Evolutionary conservation across 2,888 invertebrate species (phyloP), one percentile per base, ranked within the genome.

Genomic region (Leucozona laternaria): DNA sequence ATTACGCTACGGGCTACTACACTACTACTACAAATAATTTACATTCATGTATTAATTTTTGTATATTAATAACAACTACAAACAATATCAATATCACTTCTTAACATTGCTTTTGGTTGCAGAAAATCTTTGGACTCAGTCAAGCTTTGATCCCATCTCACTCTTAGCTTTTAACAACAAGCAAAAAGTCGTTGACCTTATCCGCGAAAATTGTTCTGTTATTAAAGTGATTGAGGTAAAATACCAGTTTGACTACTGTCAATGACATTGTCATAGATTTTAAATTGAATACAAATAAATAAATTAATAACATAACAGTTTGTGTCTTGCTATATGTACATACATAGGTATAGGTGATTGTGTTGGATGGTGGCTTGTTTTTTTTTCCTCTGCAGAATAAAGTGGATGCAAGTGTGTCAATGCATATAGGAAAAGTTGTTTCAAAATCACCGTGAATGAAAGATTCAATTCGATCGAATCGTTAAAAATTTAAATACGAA

Each of bases 161-260:
- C 31, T 31, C n/a, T 57, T 10, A 3, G 31, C 31, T 34, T 6
- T 7, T 22, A 20, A 13, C n/a, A 68, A 53, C 50, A 37, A 15
- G 53, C 17, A 64, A 64, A 76, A 79, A 85, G 84, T 77, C 84
- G 84, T 58, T 85, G 80, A 85, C 84, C 84, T 85, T 85, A 85
- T 80, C 76, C 84, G 80, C 80, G 76, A 85, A 85, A 80, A 81
- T 81, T 66, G 55, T 75, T 60, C 34, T 45, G n/a, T 43, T n/a
- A 6, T 71, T 34, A 57, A 70, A 72, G 31, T 53, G 71, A 28
- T 80, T 53, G 28, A 34, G 66, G 64, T 55, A 70, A 45, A 57
- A 85, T 80, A 85, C 85, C 77, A 70, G 85, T 81, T 85, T 85
- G 85, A 77, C 81, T 40, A 78, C 81, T 85, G 85, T 73, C 85